These are phyloP conservation scores for Lysandra coridon DNA, from an alignment of 2,888 invertebrate genomes.

Conservation along the genomic window DNA sequence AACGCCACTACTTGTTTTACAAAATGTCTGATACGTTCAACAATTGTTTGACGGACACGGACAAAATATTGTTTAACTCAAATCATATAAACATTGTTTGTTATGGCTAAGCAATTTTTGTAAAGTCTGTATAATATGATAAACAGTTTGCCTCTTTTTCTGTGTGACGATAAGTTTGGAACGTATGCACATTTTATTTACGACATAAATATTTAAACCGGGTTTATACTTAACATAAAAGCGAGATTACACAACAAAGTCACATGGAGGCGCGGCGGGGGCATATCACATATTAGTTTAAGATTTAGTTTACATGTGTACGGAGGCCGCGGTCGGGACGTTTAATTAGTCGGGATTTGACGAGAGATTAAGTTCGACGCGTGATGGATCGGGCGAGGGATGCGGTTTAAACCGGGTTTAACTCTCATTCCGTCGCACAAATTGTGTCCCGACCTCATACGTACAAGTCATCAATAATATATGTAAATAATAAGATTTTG, in stretches of 20 bases:
- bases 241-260: background rate
- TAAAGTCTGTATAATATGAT: too few species aligned
- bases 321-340: slow-evolving; percentile 54
- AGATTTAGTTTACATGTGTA: slow-evolving; percentile 42
- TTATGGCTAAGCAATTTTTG: too few species aligned
- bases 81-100: too few species aligned
- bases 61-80: too few species aligned
- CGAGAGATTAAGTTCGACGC: slow-evolving; percentile 75
- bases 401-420: slow-evolving; percentile 73
- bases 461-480: background rate
- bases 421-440: slow-evolving; percentile 66
- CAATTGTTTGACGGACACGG: too few species aligned
- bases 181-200: too few species aligned
- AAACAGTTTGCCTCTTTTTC: too few species aligned
- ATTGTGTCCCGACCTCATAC: slow-evolving; percentile 63
- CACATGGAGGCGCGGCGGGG: background rate
- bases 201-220: too few species aligned
- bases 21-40: too few species aligned
- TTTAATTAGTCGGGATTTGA: slow-evolving; percentile 77
- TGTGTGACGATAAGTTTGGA: too few species aligned
- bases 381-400: slow-evolving; percentile 72
- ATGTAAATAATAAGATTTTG: background rate
- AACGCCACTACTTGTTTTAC: too few species aligned
- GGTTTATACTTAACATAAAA: background rate
- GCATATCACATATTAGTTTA: slow-evolving; percentile 25